A percentile compares a stretch with the other conserved stretches of the same genome.
phyloP scores from a whole-genome alignment of 2,888 invertebrate genomes.

The Acleris cristana region DNA sequence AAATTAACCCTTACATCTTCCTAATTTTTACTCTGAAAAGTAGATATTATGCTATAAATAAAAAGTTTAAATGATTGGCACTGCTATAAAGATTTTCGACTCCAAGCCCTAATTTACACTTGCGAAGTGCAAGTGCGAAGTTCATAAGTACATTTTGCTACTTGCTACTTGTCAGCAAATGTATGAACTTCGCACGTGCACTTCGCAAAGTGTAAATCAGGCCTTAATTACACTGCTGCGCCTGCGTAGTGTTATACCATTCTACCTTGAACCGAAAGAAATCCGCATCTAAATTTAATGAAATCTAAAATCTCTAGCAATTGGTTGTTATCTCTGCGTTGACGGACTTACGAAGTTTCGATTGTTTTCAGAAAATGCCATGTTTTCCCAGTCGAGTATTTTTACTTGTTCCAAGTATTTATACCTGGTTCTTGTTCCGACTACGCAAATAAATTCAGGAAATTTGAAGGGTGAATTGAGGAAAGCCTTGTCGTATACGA shows the following conservation, averaged over 20 bases:
- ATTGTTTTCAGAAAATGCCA: slow-evolving; percentile 31
- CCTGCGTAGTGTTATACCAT: not conserved
- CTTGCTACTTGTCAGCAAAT: too few species aligned
- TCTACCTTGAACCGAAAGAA: not conserved
- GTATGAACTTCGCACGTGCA: too few species aligned
- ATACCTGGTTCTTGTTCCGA: not conserved
- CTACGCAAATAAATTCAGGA: slow-evolving; percentile 8
- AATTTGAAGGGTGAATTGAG: slow-evolving; percentile 9
- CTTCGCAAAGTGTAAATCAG: too few species aligned
- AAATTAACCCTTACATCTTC: too few species aligned
- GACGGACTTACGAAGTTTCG: slow-evolving; percentile 29
- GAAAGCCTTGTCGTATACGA: not conserved
- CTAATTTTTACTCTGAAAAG: too few species aligned
- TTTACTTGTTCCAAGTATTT: slow-evolving; percentile 12
- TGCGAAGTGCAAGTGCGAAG: too few species aligned
- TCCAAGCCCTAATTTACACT: too few species aligned
- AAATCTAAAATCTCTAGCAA: slow-evolving; percentile 24
- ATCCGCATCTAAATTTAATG: slow-evolving; percentile 13
- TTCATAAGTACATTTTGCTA: too few species aligned
- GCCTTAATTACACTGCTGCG: too few species aligned
- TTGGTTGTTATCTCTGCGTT: slow-evolving; percentile 32
- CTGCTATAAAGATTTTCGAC: too few species aligned
- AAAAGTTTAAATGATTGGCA: too few species aligned
- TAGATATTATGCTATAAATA: too few species aligned
- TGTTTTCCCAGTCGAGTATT: slow-evolving; percentile 15